Conservation (phyloP, 2,888 invertebrate genomes). For the Torymus auratus region DNA sequence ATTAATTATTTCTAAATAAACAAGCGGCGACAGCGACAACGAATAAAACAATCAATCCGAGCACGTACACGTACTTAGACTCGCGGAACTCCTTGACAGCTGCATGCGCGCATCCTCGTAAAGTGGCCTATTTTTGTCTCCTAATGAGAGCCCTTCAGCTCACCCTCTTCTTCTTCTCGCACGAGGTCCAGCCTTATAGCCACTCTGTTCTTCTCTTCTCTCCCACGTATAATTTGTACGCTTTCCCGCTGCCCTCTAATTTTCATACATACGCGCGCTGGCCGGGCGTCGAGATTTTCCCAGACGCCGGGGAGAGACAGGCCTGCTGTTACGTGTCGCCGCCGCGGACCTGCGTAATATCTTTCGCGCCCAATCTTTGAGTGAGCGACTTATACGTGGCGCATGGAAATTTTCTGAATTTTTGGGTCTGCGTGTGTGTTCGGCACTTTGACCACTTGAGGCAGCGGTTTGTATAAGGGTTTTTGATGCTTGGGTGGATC, state of each 20-base stretch:
- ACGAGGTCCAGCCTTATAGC: conserved; percentile 6
- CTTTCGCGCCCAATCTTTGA: conserved; percentile 39
- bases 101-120: conserved; percentile 37
- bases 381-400: background rate
- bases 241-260: conserved; percentile 44
- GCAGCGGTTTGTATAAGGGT: background rate
- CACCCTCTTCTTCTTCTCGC: conserved; percentile 4
- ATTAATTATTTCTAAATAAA: too few relatives aligned
- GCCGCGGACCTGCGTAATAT: conserved; percentile 50
- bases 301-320: conserved; percentile 24
- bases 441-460: conserved; percentile 9
- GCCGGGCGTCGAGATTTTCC: conserved; percentile 27
- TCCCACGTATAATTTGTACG: conserved; percentile 17
- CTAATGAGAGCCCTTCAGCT: conserved; percentile 47
- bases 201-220: too few relatives aligned
- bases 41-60: too few relatives aligned
- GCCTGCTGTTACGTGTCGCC: conserved; percentile 48
- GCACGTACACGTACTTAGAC: background rate
- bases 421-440: background rate
- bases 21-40: conserved; percentile 1
- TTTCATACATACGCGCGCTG: background rate
- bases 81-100: conserved; percentile 34
- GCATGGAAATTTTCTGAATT: conserved; percentile 37
- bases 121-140: conserved; percentile 51
- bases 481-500: conserved; percentile 1